Evolutionary conservation across 2,888 invertebrate species (phyloP).

Genomic region (Temnothorax rugatulus): DNA sequence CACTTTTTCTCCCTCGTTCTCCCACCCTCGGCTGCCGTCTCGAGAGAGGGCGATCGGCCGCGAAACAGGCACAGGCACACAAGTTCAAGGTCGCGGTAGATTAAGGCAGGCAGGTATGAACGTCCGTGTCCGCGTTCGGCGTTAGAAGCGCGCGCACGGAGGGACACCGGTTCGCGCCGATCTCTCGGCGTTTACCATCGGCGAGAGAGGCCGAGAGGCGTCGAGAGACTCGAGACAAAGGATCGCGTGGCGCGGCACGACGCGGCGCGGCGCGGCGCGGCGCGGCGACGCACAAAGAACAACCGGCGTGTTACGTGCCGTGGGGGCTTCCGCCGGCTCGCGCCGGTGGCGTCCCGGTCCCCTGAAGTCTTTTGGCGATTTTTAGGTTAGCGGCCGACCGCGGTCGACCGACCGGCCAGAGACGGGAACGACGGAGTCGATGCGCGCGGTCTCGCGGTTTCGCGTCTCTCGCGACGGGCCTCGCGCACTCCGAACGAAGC

Average conservation of each 20-base stretch:
- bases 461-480: slow-evolving; percentile 65
- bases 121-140: not conserved
- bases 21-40: slow-evolving; percentile 52
- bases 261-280: not conserved
- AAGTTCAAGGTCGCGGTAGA: slow-evolving; percentile 73
- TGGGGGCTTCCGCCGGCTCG: not conserved
- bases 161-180: slow-evolving; percentile 8
- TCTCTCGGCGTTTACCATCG: not conserved
- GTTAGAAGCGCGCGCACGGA: not conserved
- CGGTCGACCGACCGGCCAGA: slow-evolving; percentile 48
- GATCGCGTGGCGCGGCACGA: not conserved
- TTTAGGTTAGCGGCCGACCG: slow-evolving; percentile 63
- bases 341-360: slow-evolving; percentile 1
- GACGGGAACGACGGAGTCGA: slow-evolving; percentile 67
- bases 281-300: not conserved
- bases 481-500: slow-evolving; percentile 64
- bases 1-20: slow-evolving; percentile 30
- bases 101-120: slow-evolving; percentile 7
- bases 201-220: not conserved
- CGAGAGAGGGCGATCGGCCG: slow-evolving; percentile 61
- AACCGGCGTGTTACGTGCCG: not conserved
- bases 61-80: slow-evolving; percentile 60
- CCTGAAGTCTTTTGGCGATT: slow-evolving; percentile 14
- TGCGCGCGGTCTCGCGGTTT: slow-evolving; percentile 57
- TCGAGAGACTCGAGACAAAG: not conserved